Evolutionary conservation across 2,888 invertebrate species (phyloP), one percentile per base, ranked within the genome.

Genomic region (Harpalus rufipes): DNA sequence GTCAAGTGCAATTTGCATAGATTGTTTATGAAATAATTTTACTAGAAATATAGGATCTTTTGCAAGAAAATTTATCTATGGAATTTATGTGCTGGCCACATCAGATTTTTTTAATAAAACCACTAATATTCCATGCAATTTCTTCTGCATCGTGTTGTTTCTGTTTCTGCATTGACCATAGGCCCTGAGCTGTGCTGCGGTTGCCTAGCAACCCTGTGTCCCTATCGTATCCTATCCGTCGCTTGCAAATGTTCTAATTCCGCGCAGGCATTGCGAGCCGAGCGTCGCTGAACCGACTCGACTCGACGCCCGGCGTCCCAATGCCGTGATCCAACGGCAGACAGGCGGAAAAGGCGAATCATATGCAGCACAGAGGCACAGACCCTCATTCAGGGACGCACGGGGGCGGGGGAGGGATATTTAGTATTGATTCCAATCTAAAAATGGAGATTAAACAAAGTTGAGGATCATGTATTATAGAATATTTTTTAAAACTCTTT

Each of bases 171-270:
- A 12, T 51, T 51, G 44, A 51, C 44, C 44, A 12, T 12, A 12
- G 44, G 10, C 58, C 58, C n/a, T 14, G n/a, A n/a, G n/a, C 58
- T 21, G 32, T 32, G 32, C 32, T 32, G 3, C 68, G 72, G 82
- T 82, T 25, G 51, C 58, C 82, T 82, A 72, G 82, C 72, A 41
- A 72, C 85, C 41, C 32, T 32, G 4, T 32, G 32, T 32, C 32
- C 32, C 32, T 32, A 32, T 32, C 63, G 85, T 10, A 12, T 51
- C 10, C 44, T 12, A 8, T 32, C 82, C 51, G 82, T 51, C 72
- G 82, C 78, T 84, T 84, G 85, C 82, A 83, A 85, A 85, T 84
- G 84, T 85, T 85, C 83, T 85, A 85, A 85, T 85, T 85, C 83
- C 41, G 65, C 82, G 83, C 58, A 68, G 51, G 82, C 72, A 76